phyloP scores from a whole-genome alignment of 2,888 invertebrate species.

The Leucophenga maculata region DNA sequence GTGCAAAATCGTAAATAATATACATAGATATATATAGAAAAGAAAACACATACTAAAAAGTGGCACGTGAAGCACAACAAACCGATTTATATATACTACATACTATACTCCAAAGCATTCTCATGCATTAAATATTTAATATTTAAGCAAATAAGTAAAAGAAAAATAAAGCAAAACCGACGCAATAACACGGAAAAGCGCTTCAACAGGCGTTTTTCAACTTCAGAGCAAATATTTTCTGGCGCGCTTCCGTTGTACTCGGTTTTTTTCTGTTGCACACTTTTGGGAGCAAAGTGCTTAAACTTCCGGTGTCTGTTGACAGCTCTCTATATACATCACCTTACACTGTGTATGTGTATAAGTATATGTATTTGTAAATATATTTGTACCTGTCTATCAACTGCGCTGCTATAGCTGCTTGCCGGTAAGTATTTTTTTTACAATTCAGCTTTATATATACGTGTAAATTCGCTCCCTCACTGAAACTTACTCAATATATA shows the following conservation, averaged over 20 bases:
- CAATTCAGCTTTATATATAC: no score
- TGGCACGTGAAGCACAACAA: neutral
- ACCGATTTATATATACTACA: neutral
- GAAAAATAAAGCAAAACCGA: neutral
- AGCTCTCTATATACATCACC: neutral
- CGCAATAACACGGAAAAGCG: neutral
- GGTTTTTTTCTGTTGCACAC: neutral
- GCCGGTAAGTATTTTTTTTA: no score
- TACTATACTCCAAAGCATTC: neutral
- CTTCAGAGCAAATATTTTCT: no score
- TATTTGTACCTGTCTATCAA: no score
- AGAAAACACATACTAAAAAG: neutral
- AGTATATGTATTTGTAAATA: no score
- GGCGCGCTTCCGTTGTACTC: no score
- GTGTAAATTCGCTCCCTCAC: no score
- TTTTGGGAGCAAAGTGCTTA: neutral
- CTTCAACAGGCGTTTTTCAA: slow-evolving; percentile 15
- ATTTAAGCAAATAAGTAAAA: slow-evolving; percentile 17
- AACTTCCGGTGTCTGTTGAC: neutral
- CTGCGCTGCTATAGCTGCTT: no score
- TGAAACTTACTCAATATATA: no score
- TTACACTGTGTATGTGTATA: no score
- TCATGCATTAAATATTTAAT: slow-evolving; percentile 17
- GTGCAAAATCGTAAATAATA: slow-evolving; percentile 14
- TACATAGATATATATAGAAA: slow-evolving; percentile 30